Percentiles rank a stretch among this genome's conserved stretches.
These are phyloP conservation scores for Drosophila yakuba DNA, from an alignment of 1,140 invertebrate genomes.

Conservation along the genomic window DNA sequence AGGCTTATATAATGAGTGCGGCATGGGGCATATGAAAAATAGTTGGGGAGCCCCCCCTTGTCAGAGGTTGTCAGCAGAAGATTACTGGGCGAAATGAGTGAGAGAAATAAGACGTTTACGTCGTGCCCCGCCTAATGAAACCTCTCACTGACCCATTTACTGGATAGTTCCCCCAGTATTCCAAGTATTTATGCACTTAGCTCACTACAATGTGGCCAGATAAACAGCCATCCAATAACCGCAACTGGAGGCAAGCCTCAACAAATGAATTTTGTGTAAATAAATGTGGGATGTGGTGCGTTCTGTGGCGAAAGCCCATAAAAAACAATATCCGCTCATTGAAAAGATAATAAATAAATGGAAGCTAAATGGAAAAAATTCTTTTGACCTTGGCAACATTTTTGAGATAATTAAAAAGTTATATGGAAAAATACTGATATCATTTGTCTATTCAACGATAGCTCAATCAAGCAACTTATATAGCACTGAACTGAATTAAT, in stretches of 20 bases:
- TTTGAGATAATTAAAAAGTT: no score
- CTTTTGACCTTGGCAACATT: no score
- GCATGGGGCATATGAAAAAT: conserved; percentile 39
- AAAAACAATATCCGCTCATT: conserved; percentile 18
- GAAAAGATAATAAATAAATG: conserved; percentile 22
- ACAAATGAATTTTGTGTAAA: conserved; percentile 12
- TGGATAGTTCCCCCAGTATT: conserved; percentile 10
- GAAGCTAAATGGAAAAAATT: no score
- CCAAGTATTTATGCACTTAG: conserved; percentile 32
- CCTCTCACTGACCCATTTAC: conserved; percentile 45
- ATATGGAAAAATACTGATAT: no score
- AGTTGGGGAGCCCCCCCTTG: conserved; percentile 21
- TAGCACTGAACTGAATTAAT: no score
- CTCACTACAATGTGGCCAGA: not conserved
- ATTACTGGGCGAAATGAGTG: conserved; percentile 24
- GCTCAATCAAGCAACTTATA: no score
- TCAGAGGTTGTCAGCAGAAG: conserved; percentile 37
- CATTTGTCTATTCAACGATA: no score
- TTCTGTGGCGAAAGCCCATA: conserved; percentile 18
- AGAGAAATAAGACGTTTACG: conserved; percentile 19
- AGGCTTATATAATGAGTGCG: conserved; percentile 57
- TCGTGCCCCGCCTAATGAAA: conserved; percentile 11
- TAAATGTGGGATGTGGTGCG: conserved; percentile 1
- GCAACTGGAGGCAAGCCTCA: conserved; percentile 11
- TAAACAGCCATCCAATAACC: conserved; percentile 16